These are phyloP conservation scores for Phodopus roborovskii DNA, from an alignment of 2,113 vertebrate genomes.

Conservation along the genomic window DNA sequence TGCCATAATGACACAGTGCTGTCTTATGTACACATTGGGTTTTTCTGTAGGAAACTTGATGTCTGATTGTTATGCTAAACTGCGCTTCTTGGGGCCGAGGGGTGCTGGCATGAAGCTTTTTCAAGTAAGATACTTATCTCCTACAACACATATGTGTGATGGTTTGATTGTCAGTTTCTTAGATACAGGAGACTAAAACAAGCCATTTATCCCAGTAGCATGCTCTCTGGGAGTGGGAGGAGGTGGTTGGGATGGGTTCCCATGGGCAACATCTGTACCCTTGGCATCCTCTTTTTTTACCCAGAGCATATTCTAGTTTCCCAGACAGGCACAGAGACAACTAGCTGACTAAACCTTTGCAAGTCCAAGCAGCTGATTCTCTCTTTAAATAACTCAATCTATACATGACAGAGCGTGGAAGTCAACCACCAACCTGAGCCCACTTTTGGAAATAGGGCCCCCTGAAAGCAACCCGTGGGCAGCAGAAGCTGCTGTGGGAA, in stretches of 20 bases:
- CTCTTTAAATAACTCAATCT: neutral
- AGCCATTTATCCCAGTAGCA: neutral
- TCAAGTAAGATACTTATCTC: neutral
- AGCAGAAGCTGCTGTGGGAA: neutral
- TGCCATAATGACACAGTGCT: neutral
- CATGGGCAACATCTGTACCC: rapidly evolving
- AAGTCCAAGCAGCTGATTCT: neutral
- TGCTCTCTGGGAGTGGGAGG: rapidly evolving
- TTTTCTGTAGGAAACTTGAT: conserved; percentile 14
- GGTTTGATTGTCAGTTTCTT: neutral
- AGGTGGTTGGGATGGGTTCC: too few relatives aligned
- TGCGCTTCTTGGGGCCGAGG: neutral
- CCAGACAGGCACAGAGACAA: neutral
- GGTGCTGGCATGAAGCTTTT: neutral
- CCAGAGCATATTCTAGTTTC: neutral
- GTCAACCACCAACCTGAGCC: neutral
- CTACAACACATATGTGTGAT: neutral
- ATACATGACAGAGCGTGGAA: neutral
- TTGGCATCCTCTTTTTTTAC: neutral
- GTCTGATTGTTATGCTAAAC: neutral
- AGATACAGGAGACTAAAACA: neutral
- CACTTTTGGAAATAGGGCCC: neutral
- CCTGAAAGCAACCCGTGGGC: neutral
- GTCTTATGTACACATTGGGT: neutral
- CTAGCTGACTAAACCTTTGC: neutral